Percentiles rank a stretch among this genome's conserved stretches.
Conservation (phyloP, 2,797 vertebrate genomes). For the Cuniculus paca region DNA sequence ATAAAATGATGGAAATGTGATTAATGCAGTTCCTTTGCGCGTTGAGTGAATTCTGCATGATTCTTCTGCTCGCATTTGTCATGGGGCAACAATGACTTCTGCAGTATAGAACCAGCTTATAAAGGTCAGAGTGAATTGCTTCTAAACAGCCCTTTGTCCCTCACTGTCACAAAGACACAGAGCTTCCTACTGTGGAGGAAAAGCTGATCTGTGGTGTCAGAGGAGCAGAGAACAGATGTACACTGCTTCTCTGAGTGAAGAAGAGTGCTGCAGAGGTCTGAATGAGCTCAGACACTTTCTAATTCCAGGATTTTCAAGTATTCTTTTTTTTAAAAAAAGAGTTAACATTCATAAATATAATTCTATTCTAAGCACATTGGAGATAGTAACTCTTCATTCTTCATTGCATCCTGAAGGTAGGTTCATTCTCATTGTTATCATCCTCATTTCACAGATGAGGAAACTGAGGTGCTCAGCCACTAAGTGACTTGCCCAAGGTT, state of each 20-base stretch:
- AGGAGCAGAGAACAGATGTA: neutral
- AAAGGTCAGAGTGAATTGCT: constrained; percentile 41
- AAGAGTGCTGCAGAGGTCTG: neutral
- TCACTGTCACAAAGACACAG: constrained; percentile 54
- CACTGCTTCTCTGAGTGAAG: neutral
- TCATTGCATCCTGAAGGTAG: neutral
- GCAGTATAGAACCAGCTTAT: neutral
- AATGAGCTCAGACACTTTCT: neutral
- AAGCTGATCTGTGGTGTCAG: neutral
- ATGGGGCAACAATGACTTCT: fast-evolving
- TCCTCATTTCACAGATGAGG: neutral
- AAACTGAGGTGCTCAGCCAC: neutral
- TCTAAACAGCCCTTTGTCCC: neutral
- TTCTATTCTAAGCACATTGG: neutral
- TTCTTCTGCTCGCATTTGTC: neutral
- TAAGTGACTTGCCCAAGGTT: neutral
- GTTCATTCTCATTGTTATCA: neutral
- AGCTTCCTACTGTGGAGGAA: neutral
- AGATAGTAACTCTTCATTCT: neutral
- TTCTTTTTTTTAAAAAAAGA: neutral
- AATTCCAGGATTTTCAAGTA: neutral
- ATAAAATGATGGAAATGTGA: neutral
- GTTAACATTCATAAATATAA: neutral
- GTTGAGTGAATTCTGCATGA: neutral
- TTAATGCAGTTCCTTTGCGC: neutral